These are phyloP conservation scores for Telenomus remus DNA, from an alignment of 1,140 invertebrate species.

Conservation along the genomic window DNA sequence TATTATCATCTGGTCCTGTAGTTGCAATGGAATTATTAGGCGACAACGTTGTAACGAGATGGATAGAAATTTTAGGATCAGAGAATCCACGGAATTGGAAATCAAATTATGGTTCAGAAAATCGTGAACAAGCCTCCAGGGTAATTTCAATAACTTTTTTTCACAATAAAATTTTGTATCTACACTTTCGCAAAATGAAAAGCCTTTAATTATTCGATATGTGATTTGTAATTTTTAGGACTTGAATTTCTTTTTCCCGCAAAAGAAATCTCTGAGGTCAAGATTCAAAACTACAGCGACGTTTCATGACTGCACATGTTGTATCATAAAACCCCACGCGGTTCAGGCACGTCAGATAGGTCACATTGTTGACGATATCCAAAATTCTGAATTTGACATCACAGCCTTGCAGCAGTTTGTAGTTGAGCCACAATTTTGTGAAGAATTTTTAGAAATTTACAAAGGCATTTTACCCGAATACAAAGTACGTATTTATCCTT, in stretches of 20 bases:
- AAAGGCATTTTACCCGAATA: constrained; percentile 92
- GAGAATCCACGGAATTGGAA: constrained; percentile 82
- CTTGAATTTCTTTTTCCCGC: constrained; percentile 83
- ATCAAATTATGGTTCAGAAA: constrained; percentile 84
- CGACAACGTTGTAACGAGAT: constrained; percentile 80
- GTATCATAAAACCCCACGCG: constrained; percentile 94
- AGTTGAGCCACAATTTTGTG: constrained; percentile 86
- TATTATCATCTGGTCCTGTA: constrained; percentile 83
- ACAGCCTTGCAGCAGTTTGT: constrained; percentile 87
- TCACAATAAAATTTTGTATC: no score
- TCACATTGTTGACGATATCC: constrained; percentile 84
- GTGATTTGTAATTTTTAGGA: constrained; percentile 75
- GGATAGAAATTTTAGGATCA: constrained; percentile 80
- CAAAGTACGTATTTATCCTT: constrained; percentile 79
- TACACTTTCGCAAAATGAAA: no score
- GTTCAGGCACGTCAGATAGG: constrained; percentile 82
- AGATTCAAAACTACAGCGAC: constrained; percentile 78
- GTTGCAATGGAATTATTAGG: constrained; percentile 85
- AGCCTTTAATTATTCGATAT: no score
- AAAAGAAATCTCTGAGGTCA: constrained; percentile 62
- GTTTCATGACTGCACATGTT: constrained; percentile 84
- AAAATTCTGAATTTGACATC: constrained; percentile 84
- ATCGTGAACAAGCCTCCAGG: constrained; percentile 78
- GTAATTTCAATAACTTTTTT: no score
- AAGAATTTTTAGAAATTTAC: constrained; percentile 95